Percentiles rank a stretch among this genome's conserved stretches.
phyloP scores from a whole-genome alignment of 2,797 vertebrate genomes.

The Schizopygopsis pylzovi region DNA sequence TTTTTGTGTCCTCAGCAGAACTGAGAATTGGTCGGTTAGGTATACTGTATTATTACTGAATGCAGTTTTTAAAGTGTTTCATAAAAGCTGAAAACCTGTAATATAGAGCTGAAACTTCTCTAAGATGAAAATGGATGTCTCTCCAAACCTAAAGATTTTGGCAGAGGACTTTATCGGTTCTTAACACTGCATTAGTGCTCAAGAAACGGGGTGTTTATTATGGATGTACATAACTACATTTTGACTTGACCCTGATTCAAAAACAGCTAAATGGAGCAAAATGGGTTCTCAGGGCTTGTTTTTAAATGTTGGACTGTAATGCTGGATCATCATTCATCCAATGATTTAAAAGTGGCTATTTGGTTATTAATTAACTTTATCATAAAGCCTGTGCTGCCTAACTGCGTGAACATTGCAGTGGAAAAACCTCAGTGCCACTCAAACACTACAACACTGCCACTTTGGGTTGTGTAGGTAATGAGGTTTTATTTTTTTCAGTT shows the following conservation, averaged over 20 bases:
- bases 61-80: not conserved
- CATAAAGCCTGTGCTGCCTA: not conserved
- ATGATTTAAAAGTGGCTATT: not conserved
- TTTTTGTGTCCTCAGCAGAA: not conserved
- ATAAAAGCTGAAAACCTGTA: not conserved
- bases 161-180: not conserved
- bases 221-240: not conserved
- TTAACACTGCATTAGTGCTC: not conserved
- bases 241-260: not conserved
- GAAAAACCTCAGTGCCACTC: not conserved
- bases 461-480: not conserved
- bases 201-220: conserved; percentile 8
- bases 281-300: not conserved
- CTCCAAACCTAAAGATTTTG: not conserved
- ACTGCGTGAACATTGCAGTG: not conserved
- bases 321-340: not conserved
- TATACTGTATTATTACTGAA: not conserved
- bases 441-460: not conserved
- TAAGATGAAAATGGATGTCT: not conserved
- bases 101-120: not conserved
- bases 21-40: not conserved
- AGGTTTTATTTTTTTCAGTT: not conserved
- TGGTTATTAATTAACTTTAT: not conserved
- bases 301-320: not conserved
- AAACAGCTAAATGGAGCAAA: not conserved